These are phyloP conservation scores for Chunga burmeisteri DNA, from an alignment of 2,113 vertebrate species.

Conservation along the genomic window DNA sequence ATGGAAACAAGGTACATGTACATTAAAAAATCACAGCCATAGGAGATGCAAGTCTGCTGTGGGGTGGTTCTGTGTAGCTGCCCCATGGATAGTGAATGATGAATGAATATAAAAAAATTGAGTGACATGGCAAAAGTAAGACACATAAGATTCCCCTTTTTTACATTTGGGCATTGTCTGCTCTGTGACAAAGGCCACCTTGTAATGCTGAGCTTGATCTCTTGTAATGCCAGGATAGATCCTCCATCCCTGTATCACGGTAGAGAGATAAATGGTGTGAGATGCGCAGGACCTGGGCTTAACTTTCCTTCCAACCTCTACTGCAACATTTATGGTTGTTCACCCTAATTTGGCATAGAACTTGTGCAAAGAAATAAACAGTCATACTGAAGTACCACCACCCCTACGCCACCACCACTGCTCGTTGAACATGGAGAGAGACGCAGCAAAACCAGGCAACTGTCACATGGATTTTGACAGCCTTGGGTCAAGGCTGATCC, in stretches of 20 bases:
- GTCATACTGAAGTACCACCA: not conserved
- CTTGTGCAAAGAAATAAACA: not conserved
- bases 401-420: not conserved
- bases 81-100: not conserved
- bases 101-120: not conserved
- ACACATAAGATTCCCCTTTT: not conserved
- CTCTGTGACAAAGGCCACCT: not conserved
- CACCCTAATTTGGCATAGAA: not conserved
- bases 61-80: not conserved
- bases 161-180: not conserved
- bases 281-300: not conserved
- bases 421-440: not conserved
- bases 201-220: not conserved
- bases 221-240: not conserved
- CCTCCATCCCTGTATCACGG: not conserved
- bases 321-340: not conserved
- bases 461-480: not conserved
- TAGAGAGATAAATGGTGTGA: not conserved
- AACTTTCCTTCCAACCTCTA: not conserved
- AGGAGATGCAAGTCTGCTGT: not conserved
- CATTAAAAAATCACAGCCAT: not conserved
- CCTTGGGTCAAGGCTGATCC: not conserved
- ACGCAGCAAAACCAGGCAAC: not conserved
- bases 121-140: not conserved
- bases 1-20: not conserved